Evolutionary conservation across 2,113 vertebrate genomes (phyloP).

Genomic region (Clarias magur): DNA sequence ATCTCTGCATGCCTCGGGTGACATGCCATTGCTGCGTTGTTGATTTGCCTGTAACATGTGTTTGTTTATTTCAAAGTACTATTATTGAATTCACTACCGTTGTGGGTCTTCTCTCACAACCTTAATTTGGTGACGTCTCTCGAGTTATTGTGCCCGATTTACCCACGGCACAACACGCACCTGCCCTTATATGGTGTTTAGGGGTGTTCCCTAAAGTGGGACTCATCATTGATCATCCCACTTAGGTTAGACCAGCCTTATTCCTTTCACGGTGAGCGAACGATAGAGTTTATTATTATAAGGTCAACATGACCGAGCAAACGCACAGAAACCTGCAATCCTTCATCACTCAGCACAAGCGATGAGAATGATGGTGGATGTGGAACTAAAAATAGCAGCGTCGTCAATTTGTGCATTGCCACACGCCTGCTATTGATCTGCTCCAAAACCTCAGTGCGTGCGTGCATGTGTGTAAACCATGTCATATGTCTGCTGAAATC

Average conservation of each 20-base stretch:
- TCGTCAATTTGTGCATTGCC: constrained; percentile 27
- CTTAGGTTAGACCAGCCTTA: not conserved
- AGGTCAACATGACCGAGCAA: not conserved
- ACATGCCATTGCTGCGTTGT: no score
- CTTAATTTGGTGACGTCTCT: no score
- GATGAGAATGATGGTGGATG: constrained; percentile 42
- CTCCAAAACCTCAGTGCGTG: not conserved
- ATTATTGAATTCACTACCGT: no score
- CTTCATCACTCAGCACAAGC: constrained; percentile 28
- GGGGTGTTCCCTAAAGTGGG: no score
- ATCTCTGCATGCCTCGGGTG: no score
- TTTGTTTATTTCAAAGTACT: no score
- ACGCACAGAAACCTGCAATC: constrained; percentile 25
- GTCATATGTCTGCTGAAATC: not conserved
- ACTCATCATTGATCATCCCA: no score
- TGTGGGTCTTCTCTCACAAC: no score
- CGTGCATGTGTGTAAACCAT: not conserved
- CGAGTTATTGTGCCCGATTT: no score
- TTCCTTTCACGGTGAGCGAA: not conserved
- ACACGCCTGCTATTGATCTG: constrained; percentile 31
- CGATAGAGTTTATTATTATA: not conserved
- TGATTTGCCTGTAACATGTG: no score
- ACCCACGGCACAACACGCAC: no score
- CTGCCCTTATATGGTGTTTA: no score
- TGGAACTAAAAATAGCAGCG: constrained; percentile 50